Base-by-base conservation (phyloP, 2,113 vertebrate species). In the Apodemus sylvaticus region DNA sequence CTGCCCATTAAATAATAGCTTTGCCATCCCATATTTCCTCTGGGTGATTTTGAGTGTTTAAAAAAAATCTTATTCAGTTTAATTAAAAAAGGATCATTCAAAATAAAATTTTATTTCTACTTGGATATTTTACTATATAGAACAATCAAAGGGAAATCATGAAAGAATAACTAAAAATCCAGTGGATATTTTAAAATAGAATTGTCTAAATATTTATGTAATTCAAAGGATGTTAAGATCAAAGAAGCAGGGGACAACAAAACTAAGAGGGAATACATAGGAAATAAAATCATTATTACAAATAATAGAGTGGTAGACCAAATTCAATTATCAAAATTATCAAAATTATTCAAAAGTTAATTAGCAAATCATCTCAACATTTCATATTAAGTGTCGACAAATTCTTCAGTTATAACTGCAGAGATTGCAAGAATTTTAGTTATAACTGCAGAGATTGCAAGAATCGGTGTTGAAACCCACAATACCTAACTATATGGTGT, bases 191-290 rank as follows among this genome's bases (percentile, higher is more conserved):
- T 94, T 91, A 71, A 70, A 45, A 77, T 34, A 4, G 7, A 62
- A 77, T 86, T 74, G 34, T 78, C 76, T 71, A 90, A 51, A 17
- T 89, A 66, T 73, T 77, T 89, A 94, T 89, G 48, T 48, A 73
- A 66, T 58, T 39, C n/a, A 58, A 90, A 94, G 55, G 13, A 58
- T 85, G 5, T 86, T 58, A 86, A 81, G 4, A 22, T 55, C 51
- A 94, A 86, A 89, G 5, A 6, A 36, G 7, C 17, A 89, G 5
- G 26, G 4, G 3, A 64, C 10, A 31, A 58, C n/a, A 81, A 89
- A 91, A 92, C 4, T 58, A 26, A n/a, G 12, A 42, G 36, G 8
- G 39, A 4, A 70, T 39, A 24, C 31, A 86, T 2, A 78, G 39
- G 39, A 70, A 90, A 71, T 64, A 45, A 79, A 22, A 7, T 76